Evolutionary conservation across 2,797 vertebrate species (phyloP), one percentile per base, ranked within the genome.

Genomic region (Sebastes elongatus): DNA sequence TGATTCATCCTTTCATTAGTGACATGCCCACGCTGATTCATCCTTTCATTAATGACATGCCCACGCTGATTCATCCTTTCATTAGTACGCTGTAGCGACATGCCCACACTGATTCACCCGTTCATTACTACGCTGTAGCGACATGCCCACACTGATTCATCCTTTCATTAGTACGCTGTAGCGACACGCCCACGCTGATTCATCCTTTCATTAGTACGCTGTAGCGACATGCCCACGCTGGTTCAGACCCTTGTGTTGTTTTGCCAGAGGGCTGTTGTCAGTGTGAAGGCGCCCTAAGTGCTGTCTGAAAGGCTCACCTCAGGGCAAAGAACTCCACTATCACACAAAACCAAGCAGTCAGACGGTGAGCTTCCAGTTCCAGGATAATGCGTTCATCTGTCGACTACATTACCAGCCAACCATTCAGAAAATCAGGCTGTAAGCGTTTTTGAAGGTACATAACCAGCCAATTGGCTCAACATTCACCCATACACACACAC

Each of bases 231-330:
- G 14, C 25, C n/a, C 33, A 52, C 5, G 14, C 38, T 23, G 13
- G 23, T 59, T 28, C 33, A 64, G 20, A 35, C 35, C 59, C 35
- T 25, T 33, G 49, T 69, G 46, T 46, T 62, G 78, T 74, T 62
- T 68, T 46, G 57, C 64, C 71, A 56, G 25, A 74, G 71, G 78
- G n/a, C 10, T 55, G 62, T 56, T 62, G 57, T 27, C 64, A 69
- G 49, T 62, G 23, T 66, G 32, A 69, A 62, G 62, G 49, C 2
- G 1, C 64, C 57, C 25, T 70, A 64, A 70, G 52, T 64, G 60
- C 65, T 23, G 7, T n/a, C 28, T 70, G 23, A 63, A 80, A 81
- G 78, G 60, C 59, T 60, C 55, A 67, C 30, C 77, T 73, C 57
- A 63, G 57, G 71, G 71, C 57, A 63, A 55, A 63, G 27, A 74